phyloP scores from a whole-genome alignment of 2,888 invertebrate species.

The Myopa tessellatipennis region DNA sequence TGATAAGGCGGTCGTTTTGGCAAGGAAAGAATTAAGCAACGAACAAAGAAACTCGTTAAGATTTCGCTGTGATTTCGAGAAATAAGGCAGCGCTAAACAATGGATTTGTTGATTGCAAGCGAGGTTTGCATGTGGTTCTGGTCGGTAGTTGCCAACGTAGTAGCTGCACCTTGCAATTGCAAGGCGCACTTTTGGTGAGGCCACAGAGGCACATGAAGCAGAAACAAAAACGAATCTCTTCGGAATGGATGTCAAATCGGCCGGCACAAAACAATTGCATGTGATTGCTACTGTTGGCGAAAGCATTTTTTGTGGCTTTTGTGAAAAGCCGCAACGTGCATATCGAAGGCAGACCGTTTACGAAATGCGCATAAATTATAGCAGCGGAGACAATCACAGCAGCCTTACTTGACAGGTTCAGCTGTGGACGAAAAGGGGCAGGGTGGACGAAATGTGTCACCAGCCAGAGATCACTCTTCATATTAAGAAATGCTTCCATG shows the following conservation, averaged over 20 bases:
- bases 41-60: slow-evolving; percentile 21
- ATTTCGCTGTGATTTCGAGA: slow-evolving; percentile 25
- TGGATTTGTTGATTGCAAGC: slow-evolving; percentile 27
- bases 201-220: slow-evolving; percentile 9
- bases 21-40: not conserved
- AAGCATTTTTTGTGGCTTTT: slow-evolving; percentile 28
- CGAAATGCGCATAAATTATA: slow-evolving; percentile 40
- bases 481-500: not conserved
- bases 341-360: not conserved
- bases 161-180: slow-evolving; percentile 41
- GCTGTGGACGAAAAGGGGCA: not conserved
- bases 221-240: slow-evolving; percentile 10
- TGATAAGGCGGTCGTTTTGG: no score
- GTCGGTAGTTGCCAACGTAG: slow-evolving; percentile 27
- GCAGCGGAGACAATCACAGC: slow-evolving; percentile 26
- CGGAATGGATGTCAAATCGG: slow-evolving; percentile 33
- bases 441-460: not conserved
- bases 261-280: slow-evolving; percentile 40
- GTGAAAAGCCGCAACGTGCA: slow-evolving; percentile 22
- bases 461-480: not conserved
- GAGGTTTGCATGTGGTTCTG: slow-evolving; percentile 7
- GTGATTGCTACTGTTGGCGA: slow-evolving; percentile 42
- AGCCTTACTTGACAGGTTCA: not conserved
- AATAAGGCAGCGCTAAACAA: slow-evolving; percentile 28
- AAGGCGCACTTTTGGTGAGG: slow-evolving; percentile 18